Evolutionary conservation across 1,140 invertebrate genomes (phyloP), one percentile per base, ranked within the genome.

Genomic region (Papilio machaon): DNA sequence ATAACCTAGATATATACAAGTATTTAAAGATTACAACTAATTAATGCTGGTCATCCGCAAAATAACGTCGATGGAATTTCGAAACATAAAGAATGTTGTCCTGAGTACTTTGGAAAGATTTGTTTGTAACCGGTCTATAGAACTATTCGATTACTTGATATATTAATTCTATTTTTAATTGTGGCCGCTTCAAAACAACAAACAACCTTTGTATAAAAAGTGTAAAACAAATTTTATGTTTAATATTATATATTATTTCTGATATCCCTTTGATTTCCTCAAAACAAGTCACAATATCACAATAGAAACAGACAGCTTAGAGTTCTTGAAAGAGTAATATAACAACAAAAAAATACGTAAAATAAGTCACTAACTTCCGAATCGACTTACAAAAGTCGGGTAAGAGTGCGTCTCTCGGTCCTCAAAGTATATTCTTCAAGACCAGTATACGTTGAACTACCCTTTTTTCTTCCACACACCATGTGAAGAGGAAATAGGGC

Each of bases 301-400:
- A 35, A 70, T 35, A 70, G 30, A 70, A 15, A 70, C 64, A 35
- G 64, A 35, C 64, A 35, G 60, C 23, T 64, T 70, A 15, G 30
- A 70, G 23, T 38, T 35, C 64, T 35, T 70, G 9, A 70, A 30
- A 30, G 13, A 70, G 64, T 35, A 15, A 38, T 35, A 70, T 70
- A 46, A 70, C 15, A 70, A 2, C 8, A 73, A 46, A 47, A 73
- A 73, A 46, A 46, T 43, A 73, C 35, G 76, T 9, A 79, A 79
- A 79, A 79, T 35, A 79, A 79, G 77, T 79, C 47, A 46, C 35
- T 64, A 79, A 79, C 77, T 79, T 64, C 77, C 77, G 58, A 79
- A 67, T 79, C 77, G 54, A 79, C 77, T 79, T 79, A 64, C 58
- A 79, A 79, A 79, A 79, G 77, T 79, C 77, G 77, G 77, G 58